Evolutionary conservation across 53 echinoderm and acorn worm genomes (phyloP).

Genomic region (Holothuria leucospilota): DNA sequence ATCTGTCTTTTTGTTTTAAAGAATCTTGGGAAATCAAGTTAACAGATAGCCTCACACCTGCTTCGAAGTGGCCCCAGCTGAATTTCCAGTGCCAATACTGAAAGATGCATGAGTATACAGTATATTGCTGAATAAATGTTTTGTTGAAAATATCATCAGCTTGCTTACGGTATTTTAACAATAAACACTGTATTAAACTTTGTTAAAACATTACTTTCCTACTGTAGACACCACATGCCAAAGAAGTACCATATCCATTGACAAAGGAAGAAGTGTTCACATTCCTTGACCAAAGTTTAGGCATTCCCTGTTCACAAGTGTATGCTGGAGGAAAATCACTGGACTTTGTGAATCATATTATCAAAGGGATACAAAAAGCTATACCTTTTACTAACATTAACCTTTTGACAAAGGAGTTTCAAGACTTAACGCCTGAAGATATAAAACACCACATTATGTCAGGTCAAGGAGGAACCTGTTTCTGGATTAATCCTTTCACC

Average conservation of each 20-base stretch:
- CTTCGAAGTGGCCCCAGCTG: no score
- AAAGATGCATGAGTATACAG: no score
- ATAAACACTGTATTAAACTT: no score
- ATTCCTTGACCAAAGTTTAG: not conserved
- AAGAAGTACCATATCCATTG: conserved; percentile 30
- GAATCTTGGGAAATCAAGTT: no score
- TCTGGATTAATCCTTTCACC: conserved; percentile 32
- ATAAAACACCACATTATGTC: conserved; percentile 1
- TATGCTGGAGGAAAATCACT: not conserved
- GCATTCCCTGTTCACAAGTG: not conserved
- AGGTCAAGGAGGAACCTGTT: conserved; percentile 21
- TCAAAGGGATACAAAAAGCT: not conserved
- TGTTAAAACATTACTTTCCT: no score
- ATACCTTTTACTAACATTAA: conserved; percentile 24
- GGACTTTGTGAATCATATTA: conserved; percentile 1
- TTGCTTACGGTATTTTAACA: no score
- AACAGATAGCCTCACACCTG: no score
- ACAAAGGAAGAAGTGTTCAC: conserved; percentile 20
- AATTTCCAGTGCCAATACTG: no score
- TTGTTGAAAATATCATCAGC: no score
- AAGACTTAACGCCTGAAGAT: not conserved
- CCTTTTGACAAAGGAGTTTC: not conserved
- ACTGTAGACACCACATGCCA: not conserved
- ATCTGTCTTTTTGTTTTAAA: no score
- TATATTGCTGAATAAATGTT: no score